These are phyloP conservation scores for Volucella inflata DNA, from an alignment of 2,888 invertebrate genomes.

Conservation along the genomic window DNA sequence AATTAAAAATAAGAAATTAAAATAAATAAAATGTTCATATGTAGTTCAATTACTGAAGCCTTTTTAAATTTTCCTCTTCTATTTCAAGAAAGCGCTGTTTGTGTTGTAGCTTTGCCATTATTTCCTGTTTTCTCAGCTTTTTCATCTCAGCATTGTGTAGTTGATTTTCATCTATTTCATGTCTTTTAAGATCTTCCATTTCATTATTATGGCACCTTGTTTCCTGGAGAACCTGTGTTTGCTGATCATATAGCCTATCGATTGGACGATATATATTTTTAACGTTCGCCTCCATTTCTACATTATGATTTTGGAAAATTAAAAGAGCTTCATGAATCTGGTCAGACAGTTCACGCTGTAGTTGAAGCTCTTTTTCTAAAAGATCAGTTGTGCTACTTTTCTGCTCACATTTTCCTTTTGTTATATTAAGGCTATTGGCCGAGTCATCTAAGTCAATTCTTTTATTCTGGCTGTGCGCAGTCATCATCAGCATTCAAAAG, in stretches of 20 bases:
- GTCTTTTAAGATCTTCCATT: too few species aligned
- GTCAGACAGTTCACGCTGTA: too few species aligned
- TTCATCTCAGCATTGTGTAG: slow-evolving; percentile 26
- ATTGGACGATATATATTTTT: slow-evolving; percentile 24
- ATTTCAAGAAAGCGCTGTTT: slow-evolving; percentile 20
- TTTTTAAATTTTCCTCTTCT: slow-evolving; percentile 11
- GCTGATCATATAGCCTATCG: slow-evolving; percentile 13
- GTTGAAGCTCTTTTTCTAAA: slow-evolving; percentile 11
- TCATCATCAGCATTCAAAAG: too few species aligned
- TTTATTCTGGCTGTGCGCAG: too few species aligned
- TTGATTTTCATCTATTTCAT: slow-evolving; percentile 4
- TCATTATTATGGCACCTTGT: slow-evolving; percentile 18
- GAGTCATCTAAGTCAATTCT: too few species aligned
- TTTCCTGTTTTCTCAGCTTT: slow-evolving; percentile 26
- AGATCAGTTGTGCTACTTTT: background rate
- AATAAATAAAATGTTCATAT: too few species aligned
- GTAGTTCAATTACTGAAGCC: too few species aligned
- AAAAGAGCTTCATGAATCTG: too few species aligned
- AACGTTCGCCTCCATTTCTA: slow-evolving; percentile 1
- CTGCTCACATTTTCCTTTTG: too few species aligned
- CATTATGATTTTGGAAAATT: slow-evolving; percentile 14
- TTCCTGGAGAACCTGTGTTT: slow-evolving; percentile 13
- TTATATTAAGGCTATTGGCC: too few species aligned
- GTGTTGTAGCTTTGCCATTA: slow-evolving; percentile 5
- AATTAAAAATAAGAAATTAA: too few species aligned